Base-by-base conservation (phyloP, 2,113 vertebrate genomes). In the Dascyllus trimaculatus region DNA sequence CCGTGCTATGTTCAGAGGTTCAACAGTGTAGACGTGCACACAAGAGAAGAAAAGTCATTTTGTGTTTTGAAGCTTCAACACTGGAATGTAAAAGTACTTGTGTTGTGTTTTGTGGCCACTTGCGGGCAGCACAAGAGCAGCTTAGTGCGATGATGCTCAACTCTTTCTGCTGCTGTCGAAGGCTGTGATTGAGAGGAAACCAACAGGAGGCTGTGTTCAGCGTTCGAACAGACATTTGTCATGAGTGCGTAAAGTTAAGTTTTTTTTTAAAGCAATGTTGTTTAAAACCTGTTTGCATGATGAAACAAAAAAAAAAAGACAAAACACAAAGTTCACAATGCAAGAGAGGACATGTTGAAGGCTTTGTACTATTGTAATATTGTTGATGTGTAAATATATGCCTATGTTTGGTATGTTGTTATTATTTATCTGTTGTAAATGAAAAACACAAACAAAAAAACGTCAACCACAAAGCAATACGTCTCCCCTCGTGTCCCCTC, bases 311-410 rank as follows among this genome's bases (percentile, higher is more conserved):
- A 4, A 76, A 66, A 60, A 72, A 61, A 40, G 70, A 46, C 81
- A 69, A 67, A 26, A 79, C 59, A 82, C 38, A 82, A 80, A 54
- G 65, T 80, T 74, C 70, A 86, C 84, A 87, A 81, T 78, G 70
- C 54, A 79, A 86, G 70, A 77, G 25, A 82, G 78, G 78, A 90
- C 79, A 81, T 52, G 58, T 74, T 73, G 75, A 88, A 90, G 81
- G 82, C 87, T 92, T 92, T 91, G 89, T 92, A 92, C 78, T 74
- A 82, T 73, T 92, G 92, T 93, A 91, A 90, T 86, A 86, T 88
- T 90, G 85, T 91, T 81, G 75, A 90, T 68, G 85, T 94, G 92
- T 94, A 93, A 90, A 94, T 93, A 91, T 74, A 83, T 76, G 76
- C 76, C 75, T 43, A 73, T 81, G 90, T 90, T 90, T 90, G 83